Base-by-base conservation (phyloP, 2,888 invertebrate genomes). In the Sylvicola cinctus region DNA sequence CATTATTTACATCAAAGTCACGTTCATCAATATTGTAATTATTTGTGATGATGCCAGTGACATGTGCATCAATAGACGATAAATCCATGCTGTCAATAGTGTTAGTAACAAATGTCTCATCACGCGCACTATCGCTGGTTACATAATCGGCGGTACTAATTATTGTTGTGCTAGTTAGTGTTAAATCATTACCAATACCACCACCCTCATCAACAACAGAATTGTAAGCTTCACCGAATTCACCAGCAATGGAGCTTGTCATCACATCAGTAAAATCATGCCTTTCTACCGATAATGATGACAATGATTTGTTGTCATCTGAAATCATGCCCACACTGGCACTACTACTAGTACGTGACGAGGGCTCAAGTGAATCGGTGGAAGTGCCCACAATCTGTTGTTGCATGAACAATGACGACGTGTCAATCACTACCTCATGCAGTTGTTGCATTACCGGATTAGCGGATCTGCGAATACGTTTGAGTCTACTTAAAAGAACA, bases 131-230 rank as follows among this genome's bases (percentile, higher is more conserved):
- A 39, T 31, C 39, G 16, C 32, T 25, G 14, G 36, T 28, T 16
- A 32, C 36, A 25, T 33, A 13, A 32, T 39, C 34, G 30, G 32
- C 36, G 20, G 37, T 38, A 23, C 30, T 40, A 39, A 47, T 48
- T 46, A 46, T 46, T 36, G 35, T 40, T 41, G 48, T 49, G 42
- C 41, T 38, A 25, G 40, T 33, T 35, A 20, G 20, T 20, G 20
- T 8, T 20, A 20, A 36, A 27, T 38, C 32, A 31, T 28, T 29
- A 31, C 32, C 12, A 25, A 20, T 25, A 26, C 26, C 13, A 25
- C 26, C 33, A 26, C 25, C 26, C 14, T 33, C 33, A 33, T 25
- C 33, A 23, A 33, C 4, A 20, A n/a, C n/a, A n/a, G n/a, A n/a
- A n/a, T n/a, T n/a, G n/a, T 20, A 20, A 20, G 20, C 20, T 4